phyloP scores from a whole-genome alignment of 2,888 invertebrate genomes.

The Cephus pygmeus region DNA sequence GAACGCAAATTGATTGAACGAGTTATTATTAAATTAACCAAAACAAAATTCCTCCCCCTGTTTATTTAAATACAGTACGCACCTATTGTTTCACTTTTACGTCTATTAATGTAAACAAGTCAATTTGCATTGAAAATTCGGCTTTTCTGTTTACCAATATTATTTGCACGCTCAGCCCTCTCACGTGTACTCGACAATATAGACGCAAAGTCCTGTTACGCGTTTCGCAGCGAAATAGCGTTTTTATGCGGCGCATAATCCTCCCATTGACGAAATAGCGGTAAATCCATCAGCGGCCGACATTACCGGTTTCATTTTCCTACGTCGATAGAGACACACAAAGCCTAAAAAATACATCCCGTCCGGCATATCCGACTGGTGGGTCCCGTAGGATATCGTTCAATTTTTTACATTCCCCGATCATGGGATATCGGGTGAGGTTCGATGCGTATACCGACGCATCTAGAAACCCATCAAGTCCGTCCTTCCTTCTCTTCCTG shows the following conservation, averaged over 20 bases:
- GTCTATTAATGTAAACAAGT: not conserved
- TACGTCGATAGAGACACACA: constrained; percentile 54
- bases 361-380: constrained; percentile 36
- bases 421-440: not conserved
- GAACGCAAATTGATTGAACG: not conserved
- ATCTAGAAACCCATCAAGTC: not conserved
- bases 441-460: not conserved
- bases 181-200: not conserved
- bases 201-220: not conserved
- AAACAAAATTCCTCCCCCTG: not conserved
- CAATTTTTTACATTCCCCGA: constrained; percentile 51
- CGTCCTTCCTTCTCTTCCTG: not conserved
- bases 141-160: not conserved
- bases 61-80: not conserved
- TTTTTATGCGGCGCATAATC: constrained; percentile 65
- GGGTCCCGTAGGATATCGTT: constrained; percentile 45
- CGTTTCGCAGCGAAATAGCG: constrained; percentile 54
- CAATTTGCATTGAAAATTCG: not conserved
- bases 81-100: not conserved
- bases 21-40: not conserved
- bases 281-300: constrained; percentile 61
- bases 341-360: constrained; percentile 54
- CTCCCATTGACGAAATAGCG: constrained; percentile 57
- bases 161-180: not conserved
- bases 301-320: constrained; percentile 61